Evolutionary conservation across 2,888 invertebrate genomes (phyloP).

Genomic region (Chydorus sphaericus): DNA sequence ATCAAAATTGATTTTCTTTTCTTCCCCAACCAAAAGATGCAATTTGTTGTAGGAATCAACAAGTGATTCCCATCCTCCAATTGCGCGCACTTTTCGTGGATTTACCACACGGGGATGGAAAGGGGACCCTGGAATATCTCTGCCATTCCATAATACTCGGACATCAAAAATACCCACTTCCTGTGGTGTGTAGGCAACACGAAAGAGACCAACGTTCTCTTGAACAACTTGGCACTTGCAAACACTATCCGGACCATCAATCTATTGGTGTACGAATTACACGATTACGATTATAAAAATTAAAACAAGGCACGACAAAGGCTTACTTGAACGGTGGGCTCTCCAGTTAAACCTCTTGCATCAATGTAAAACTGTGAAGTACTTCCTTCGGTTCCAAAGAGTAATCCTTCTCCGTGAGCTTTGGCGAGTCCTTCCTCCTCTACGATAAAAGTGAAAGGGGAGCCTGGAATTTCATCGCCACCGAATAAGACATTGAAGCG

Average conservation of each 20-base stretch:
- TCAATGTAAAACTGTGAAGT: conserved; percentile 39
- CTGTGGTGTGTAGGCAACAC: conserved; percentile 75
- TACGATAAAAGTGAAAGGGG: conserved; percentile 40
- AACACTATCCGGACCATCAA: conserved; percentile 45
- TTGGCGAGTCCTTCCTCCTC: conserved; percentile 42
- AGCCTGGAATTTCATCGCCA: conserved; percentile 40
- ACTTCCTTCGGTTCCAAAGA: conserved; percentile 35
- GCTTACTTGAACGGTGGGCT: conserved; percentile 33
- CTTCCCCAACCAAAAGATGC: conserved; percentile 32
- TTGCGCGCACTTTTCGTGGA: conserved; percentile 50
- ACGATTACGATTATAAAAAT: neutral
- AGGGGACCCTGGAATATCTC: conserved; percentile 48
- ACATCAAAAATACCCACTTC: conserved; percentile 87
- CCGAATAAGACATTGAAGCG: conserved; percentile 43
- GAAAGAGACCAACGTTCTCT: conserved; percentile 52
- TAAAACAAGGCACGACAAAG: neutral
- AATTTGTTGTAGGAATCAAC: conserved; percentile 47
- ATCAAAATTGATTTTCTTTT: conserved; percentile 58
- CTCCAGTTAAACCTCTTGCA: conserved; percentile 33
- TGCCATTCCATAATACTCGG: conserved; percentile 49
- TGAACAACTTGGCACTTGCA: conserved; percentile 19
- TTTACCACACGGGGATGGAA: conserved; percentile 67
- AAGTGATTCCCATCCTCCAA: conserved; percentile 77
- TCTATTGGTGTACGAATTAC: conserved; percentile 18
- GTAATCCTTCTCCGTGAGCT: conserved; percentile 43